These are phyloP conservation scores for Telenomus remus DNA, from an alignment of 1,140 invertebrate species.

Conservation along the genomic window DNA sequence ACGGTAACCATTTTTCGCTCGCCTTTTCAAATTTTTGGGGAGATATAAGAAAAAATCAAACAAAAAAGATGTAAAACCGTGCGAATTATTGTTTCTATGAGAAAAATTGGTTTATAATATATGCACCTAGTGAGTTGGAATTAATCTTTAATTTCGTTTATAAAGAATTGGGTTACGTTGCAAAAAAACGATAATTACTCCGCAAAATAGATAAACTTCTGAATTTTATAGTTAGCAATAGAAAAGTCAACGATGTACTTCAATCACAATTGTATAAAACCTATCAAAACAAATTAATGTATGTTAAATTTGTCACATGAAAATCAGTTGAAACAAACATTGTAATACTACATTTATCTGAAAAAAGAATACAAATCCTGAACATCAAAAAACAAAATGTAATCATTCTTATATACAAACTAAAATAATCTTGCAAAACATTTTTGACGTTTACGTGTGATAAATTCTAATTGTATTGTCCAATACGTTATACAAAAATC, in stretches of 20 bases:
- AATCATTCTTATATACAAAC: slow-evolving; percentile 27
- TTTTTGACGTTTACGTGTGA: slow-evolving; percentile 51
- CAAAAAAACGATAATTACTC: slow-evolving; percentile 14
- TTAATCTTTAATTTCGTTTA: neutral
- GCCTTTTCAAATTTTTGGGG: neutral
- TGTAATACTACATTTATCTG: slow-evolving; percentile 25
- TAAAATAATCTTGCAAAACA: slow-evolving; percentile 14
- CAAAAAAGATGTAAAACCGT: too few species aligned
- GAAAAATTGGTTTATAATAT: too few species aligned
- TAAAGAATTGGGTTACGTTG: neutral
- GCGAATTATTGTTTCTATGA: too few species aligned
- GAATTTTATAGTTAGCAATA: slow-evolving; percentile 37
- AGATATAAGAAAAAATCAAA: neutral
- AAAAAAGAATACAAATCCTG: slow-evolving; percentile 1
- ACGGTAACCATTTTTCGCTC: slow-evolving; percentile 17
- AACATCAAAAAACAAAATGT: slow-evolving; percentile 13
- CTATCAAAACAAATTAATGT: slow-evolving; percentile 15
- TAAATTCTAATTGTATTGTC: slow-evolving; percentile 42
- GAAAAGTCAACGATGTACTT: slow-evolving; percentile 21
- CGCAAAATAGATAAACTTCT: slow-evolving; percentile 13
- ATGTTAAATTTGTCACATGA: slow-evolving; percentile 44
- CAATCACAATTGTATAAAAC: slow-evolving; percentile 16
- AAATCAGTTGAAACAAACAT: neutral
- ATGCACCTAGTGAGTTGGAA: too few species aligned
- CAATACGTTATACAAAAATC: slow-evolving; percentile 37